Evolutionary conservation across 2,888 invertebrate genomes (phyloP), one percentile per base, ranked within the genome.

Genomic region (Eueremaeus valkanovi): DNA sequence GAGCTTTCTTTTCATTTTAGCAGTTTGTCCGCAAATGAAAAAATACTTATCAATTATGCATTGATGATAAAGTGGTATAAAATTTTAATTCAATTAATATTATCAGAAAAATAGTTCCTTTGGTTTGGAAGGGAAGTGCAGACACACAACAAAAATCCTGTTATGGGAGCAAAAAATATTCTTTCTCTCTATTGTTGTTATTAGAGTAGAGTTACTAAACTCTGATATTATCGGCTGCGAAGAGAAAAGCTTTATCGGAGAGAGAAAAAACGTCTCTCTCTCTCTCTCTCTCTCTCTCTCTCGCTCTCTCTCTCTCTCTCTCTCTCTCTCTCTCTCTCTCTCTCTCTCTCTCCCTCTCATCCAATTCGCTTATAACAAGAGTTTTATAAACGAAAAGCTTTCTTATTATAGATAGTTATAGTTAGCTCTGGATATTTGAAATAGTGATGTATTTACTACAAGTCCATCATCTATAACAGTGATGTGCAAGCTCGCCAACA

Each of bases 241-340:
- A 66, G 66, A 13, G 66, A 66, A 36, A 36, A 18, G 66, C 36
- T 66, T 66, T 66, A 66, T 66, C 66, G 21, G n/a, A 33, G 36
- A 36, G 36, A 31, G 2, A 29, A n/a, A n/a, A n/a, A n/a, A n/a
- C n/a, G n/a, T n/a, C n/a, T n/a, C n/a, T n/a, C n/a, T n/a, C n/a
- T n/a, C n/a, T n/a, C n/a, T n/a, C n/a, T 33, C 36, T 33, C 36
- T 18, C 58, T 29, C 27, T 24, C 29, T 66, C 21, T 36, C 21
- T 33, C 36, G 13, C 36, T 18, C 58, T 29, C 27, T 24, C 29
- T 66, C 21, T 36, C 21, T 33, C 36, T 33, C 36, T 18, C 58
- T 29, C 27, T 24, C 29, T 66, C 21, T 36, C 21, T 33, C 36
- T 33, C 36, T 18, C 58, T 29, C 27, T 24, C 29, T 66, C 21